Evolutionary conservation across 2,797 vertebrate species (phyloP).

Genomic region (Amniataba percoides): DNA sequence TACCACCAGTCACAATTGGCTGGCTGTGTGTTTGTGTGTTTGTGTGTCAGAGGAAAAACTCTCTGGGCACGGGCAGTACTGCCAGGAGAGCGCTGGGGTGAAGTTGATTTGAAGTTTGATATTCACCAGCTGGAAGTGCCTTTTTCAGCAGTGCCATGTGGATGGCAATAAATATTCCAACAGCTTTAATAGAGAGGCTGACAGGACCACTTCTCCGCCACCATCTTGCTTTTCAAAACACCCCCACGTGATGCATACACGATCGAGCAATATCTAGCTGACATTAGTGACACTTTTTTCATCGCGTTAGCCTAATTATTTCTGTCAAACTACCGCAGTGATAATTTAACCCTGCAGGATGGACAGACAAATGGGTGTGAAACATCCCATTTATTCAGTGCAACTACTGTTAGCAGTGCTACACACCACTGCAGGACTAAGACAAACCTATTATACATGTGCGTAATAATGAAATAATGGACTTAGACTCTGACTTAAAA

Average conservation of each 20-base stretch:
- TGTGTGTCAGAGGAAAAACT: neutral
- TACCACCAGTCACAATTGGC: neutral
- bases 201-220: neutral
- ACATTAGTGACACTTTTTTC: neutral
- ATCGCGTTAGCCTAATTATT: neutral
- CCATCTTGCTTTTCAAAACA: slow-evolving; percentile 1
- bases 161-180: slow-evolving; percentile 12
- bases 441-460: no score
- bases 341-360: neutral
- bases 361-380: neutral
- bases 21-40: neutral
- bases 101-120: slow-evolving; percentile 36
- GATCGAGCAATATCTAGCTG: neutral
- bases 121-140: slow-evolving; percentile 28
- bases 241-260: neutral
- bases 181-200: slow-evolving; percentile 8
- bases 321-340: neutral
- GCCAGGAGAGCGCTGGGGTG: neutral
- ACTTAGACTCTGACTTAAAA: neutral
- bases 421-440: neutral
- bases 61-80: neutral
- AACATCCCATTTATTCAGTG: neutral
- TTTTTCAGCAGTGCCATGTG: slow-evolving; percentile 17
- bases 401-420: neutral
- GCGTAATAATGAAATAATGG: neutral